phyloP scores from a whole-genome alignment of 1,140 invertebrate genomes.

The Micrasema minimum region DNA sequence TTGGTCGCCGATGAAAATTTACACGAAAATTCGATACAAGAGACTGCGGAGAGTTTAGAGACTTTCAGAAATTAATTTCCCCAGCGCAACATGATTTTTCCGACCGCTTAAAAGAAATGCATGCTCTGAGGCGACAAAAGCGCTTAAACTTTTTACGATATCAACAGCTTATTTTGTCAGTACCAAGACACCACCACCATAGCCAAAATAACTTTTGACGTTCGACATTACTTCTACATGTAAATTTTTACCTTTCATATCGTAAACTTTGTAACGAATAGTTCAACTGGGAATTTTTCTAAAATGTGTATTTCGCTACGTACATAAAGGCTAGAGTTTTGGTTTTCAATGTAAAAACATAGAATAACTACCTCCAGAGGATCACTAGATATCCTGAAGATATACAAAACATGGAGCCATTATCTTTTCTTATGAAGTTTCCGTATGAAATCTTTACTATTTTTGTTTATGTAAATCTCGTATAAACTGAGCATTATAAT shows the following conservation, averaged over 20 bases:
- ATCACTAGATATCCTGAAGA: no score
- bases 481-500: no score
- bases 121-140: conserved; percentile 23
- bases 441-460: no score
- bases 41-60: conserved; percentile 25
- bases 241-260: neutral
- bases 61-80: conserved; percentile 54
- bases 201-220: conserved; percentile 28
- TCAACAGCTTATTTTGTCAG: conserved; percentile 49
- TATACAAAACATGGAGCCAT: no score
- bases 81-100: conserved; percentile 51
- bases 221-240: neutral
- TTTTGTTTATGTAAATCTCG: no score
- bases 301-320: no score
- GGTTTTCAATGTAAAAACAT: no score
- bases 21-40: conserved; percentile 47
- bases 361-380: no score
- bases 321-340: no score
- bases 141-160: conserved; percentile 46
- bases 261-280: conserved; percentile 22
- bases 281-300: conserved; percentile 3
- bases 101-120: conserved; percentile 50
- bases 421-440: no score
- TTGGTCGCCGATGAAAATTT: conserved; percentile 41
- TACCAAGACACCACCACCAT: conserved; percentile 20